Evolutionary conservation across 37 sponge, comb jelly and placozoan genomes (phyloP).

Genomic region (Tethya wilhelma): DNA sequence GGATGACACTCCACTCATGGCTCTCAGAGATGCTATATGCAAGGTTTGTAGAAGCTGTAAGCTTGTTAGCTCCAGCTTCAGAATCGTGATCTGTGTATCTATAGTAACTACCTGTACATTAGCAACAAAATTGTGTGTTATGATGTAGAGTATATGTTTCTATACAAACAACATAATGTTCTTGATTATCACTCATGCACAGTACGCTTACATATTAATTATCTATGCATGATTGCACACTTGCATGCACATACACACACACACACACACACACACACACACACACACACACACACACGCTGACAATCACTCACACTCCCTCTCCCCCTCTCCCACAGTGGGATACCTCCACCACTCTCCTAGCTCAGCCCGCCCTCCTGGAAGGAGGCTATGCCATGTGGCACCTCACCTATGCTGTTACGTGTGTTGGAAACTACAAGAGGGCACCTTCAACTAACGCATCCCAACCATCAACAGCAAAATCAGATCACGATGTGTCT

Average conservation of each 20-base stretch:
- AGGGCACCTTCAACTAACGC: neutral
- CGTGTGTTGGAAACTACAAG: slow-evolving; percentile 55
- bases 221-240: neutral
- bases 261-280: no score
- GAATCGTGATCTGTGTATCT: no score
- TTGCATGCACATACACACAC: neutral
- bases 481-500: neutral
- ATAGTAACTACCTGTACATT: no score
- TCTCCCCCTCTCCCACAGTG: slow-evolving; percentile 25
- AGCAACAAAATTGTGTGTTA: no score
- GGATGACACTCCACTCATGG: no score
- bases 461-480: neutral
- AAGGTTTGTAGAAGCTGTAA: slow-evolving; percentile 47
- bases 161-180: no score
- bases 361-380: slow-evolving; percentile 56
- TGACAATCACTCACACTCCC: neutral
- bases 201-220: no score
- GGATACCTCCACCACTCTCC: slow-evolving; percentile 15
- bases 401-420: slow-evolving; percentile 65
- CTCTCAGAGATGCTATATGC: slow-evolving; percentile 46
- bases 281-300: slow-evolving; percentile 15
- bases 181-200: no score
- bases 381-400: slow-evolving; percentile 81
- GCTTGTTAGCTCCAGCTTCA: no score
- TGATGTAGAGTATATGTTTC: no score